A percentile compares a stretch with the other conserved stretches of the same genome.
phyloP scores from a whole-genome alignment of 2,888 invertebrate species.

The Tetheella fluctuosa region DNA sequence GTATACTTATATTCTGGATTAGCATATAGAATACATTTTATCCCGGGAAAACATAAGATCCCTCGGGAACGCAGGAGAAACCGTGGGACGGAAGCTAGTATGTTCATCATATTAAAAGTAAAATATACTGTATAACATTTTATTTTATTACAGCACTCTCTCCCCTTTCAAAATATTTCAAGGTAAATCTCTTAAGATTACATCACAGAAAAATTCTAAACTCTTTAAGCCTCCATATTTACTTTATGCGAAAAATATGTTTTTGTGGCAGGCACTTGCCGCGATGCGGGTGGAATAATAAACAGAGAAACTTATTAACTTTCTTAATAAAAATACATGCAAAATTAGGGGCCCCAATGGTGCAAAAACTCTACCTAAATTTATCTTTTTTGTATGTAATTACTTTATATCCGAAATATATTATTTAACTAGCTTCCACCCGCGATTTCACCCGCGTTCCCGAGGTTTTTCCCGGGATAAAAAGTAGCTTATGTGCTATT shows the following conservation, averaged over 20 bases:
- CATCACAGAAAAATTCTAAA: slow-evolving; percentile 66
- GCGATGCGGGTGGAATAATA: slow-evolving; percentile 56
- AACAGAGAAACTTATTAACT: slow-evolving; percentile 66
- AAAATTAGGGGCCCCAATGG: slow-evolving; percentile 35
- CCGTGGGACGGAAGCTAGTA: too few species aligned
- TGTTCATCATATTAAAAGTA: slow-evolving; percentile 15
- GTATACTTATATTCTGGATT: too few species aligned
- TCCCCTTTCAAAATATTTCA: slow-evolving; percentile 68
- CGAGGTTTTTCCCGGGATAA: too few species aligned
- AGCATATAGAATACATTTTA: too few species aligned
- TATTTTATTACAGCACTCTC: slow-evolving; percentile 41
- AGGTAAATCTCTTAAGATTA: slow-evolving; percentile 77
- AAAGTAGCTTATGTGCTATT: too few species aligned
- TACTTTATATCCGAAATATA: neutral
- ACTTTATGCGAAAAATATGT: slow-evolving; percentile 71
- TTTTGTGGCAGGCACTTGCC: slow-evolving; percentile 50
- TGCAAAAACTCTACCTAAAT: slow-evolving; percentile 42
- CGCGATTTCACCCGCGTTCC: too few species aligned
- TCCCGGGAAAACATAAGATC: too few species aligned
- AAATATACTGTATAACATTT: slow-evolving; percentile 60
- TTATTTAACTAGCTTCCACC: too few species aligned
- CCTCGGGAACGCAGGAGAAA: too few species aligned
- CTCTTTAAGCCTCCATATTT: slow-evolving; percentile 73
- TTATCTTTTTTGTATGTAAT: slow-evolving; percentile 27
- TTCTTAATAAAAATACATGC: slow-evolving; percentile 50